Conservation (phyloP, 2,113 vertebrate genomes). For the Pterocles orientalis region DNA sequence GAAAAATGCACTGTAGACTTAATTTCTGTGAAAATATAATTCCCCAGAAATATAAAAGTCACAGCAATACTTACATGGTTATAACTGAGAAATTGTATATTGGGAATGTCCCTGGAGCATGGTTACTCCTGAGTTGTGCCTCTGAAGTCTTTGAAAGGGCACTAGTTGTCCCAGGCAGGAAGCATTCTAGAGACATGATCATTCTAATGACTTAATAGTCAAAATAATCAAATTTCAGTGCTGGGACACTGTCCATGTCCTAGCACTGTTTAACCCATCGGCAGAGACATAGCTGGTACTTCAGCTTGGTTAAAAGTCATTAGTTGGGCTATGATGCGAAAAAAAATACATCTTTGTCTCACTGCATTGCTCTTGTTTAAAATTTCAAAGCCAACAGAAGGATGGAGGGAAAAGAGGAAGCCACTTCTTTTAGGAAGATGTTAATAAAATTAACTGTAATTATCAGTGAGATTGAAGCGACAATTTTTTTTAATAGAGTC, state of each 20-base stretch:
- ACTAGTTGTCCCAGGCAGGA: background rate
- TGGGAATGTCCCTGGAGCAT: background rate
- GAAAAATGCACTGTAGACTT: background rate
- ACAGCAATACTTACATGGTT: background rate
- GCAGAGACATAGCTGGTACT: background rate
- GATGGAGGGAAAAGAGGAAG: background rate
- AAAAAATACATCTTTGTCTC: background rate
- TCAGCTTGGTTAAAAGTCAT: background rate
- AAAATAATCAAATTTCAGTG: background rate
- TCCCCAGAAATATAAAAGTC: background rate
- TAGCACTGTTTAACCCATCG: background rate
- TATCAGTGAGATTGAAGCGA: background rate
- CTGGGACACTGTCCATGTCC: no score
- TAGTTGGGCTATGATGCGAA: background rate
- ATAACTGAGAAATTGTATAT: background rate
- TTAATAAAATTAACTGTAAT: background rate
- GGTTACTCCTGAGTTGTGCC: background rate
- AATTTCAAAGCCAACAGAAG: background rate
- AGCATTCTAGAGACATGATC: background rate
- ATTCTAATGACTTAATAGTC: background rate
- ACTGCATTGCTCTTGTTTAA: background rate
- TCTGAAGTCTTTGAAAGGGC: background rate
- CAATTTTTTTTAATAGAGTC: background rate
- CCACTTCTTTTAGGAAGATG: background rate
- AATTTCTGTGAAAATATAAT: background rate